Conservation (phyloP, 2,113 vertebrate species). For the Thryonomys swinderianus region DNA sequence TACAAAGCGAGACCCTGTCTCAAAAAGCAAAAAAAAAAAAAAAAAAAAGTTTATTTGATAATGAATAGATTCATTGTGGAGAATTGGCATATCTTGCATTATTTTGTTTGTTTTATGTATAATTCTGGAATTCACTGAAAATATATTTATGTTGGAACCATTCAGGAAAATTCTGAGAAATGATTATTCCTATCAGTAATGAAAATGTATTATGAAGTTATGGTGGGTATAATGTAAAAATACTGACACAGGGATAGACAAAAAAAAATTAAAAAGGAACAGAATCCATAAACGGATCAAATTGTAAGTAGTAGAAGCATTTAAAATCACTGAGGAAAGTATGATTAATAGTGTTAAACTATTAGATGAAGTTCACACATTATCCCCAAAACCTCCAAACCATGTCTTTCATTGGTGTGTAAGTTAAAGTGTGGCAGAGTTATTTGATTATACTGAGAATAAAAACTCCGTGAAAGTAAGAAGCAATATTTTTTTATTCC, state of each 20-base stretch:
- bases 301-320: neutral
- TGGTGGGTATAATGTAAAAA: neutral
- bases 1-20: too few species aligned
- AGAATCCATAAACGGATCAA: neutral
- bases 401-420: neutral
- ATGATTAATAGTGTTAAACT: neutral
- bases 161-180: constrained; percentile 4
- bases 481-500: neutral
- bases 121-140: constrained; percentile 25
- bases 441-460: neutral
- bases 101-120: neutral
- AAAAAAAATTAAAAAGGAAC: neutral
- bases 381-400: neutral
- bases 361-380: neutral
- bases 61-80: neutral
- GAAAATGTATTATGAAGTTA: constrained; percentile 23
- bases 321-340: constrained; percentile 21
- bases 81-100: neutral
- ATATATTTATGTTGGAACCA: neutral
- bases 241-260: neutral
- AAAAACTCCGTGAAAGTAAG: neutral
- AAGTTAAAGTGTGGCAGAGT: neutral
- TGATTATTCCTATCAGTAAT: neutral
- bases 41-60: neutral
- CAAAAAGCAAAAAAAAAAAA: too few species aligned